Evolutionary conservation across 2,113 vertebrate genomes (phyloP), one percentile per base, ranked within the genome.

Genomic region (Pseudorectes ferrugineus): DNA sequence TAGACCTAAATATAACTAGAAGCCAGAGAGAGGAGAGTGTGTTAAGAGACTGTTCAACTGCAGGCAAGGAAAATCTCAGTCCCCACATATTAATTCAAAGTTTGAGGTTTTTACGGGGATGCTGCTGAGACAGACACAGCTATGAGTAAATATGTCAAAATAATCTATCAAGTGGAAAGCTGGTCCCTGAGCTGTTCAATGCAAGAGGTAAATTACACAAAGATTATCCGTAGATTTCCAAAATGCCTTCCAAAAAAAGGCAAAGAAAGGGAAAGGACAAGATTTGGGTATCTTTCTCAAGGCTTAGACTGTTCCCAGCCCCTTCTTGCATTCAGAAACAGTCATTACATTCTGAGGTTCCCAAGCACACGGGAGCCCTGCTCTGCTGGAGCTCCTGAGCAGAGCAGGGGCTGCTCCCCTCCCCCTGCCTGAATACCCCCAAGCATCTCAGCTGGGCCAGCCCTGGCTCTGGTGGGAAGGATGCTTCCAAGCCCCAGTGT

Each of bases 91-190:
- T 97, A 88, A 96, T 98, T 97, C 96, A 91, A 80, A 95, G 89
- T 63, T 74, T 36, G 82, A 92, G 94, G 83, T n/a, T 94, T 97
- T 96, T 88, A 74, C 43, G 13, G 51, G 92, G 97, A 97, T 98
- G 96, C 96, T 96, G 92, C 96, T 16, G 94, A 97, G 96, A 97
- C 92, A 98, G 97, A 97, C 96, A 33, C 65, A 95, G 95, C 92
- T 52, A 15, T 91, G 97, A 97, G 98, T 97, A 97, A 97, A 98
- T 97, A 97, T 94, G 97, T 96, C 97, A 98, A 96, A 97, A 98
- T 97, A 97, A 93, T 87, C 96, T 97, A 92, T 95, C 96, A 97
- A 95, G 95, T 71, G 81, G 95, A 96, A 97, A 88, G 68, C 79
- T 67, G 90, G 85, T 95, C 96, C 96, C 94, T 14, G 72, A 94